A percentile compares a stretch with the other conserved stretches of the same genome.
These are phyloP conservation scores for Epirrhoe tristata DNA, from an alignment of 2,888 invertebrate genomes.

Conservation along the genomic window DNA sequence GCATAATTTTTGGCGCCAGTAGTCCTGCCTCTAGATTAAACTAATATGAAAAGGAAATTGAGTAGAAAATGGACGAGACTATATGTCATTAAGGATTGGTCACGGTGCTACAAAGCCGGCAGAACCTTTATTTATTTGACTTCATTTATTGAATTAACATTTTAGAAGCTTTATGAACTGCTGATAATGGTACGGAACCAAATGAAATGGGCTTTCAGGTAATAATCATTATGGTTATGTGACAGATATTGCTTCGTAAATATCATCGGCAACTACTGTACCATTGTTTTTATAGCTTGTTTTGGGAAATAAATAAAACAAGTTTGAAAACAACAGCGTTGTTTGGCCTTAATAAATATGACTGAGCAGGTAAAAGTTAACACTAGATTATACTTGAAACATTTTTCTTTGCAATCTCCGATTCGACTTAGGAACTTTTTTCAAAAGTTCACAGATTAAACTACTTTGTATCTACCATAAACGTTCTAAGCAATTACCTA, in stretches of 20 bases:
- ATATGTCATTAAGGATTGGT: conserved; percentile 84
- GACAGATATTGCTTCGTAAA: conserved; percentile 71
- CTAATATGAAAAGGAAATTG: conserved; percentile 86
- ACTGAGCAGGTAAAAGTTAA: conserved; percentile 1
- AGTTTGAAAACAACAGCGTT: conserved; percentile 13
- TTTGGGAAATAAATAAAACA: conserved; percentile 30
- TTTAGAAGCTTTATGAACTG: conserved; percentile 79
- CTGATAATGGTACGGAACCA: conserved; percentile 74
- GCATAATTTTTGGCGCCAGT: conserved; percentile 86
- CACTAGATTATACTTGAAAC: not conserved
- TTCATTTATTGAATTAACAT: conserved; percentile 83
- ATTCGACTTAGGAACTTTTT: not conserved
- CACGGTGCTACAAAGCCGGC: conserved; percentile 71
- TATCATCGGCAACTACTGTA: conserved; percentile 39
- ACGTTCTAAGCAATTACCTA: conserved; percentile 45
- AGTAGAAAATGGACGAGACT: conserved; percentile 83
- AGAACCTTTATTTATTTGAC: conserved; percentile 79
- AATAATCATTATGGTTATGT: conserved; percentile 78
- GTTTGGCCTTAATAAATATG: conserved; percentile 7
- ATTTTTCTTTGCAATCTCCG: not conserved
- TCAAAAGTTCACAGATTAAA: conserved; percentile 7
- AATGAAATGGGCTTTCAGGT: conserved; percentile 72
- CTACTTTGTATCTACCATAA: conserved; percentile 8
- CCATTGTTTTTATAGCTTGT: conserved; percentile 25
- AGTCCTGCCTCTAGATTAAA: conserved; percentile 84